These are phyloP conservation scores for Hephaestus fuliginosus DNA, from an alignment of 2,797 vertebrate genomes.

Conservation along the genomic window DNA sequence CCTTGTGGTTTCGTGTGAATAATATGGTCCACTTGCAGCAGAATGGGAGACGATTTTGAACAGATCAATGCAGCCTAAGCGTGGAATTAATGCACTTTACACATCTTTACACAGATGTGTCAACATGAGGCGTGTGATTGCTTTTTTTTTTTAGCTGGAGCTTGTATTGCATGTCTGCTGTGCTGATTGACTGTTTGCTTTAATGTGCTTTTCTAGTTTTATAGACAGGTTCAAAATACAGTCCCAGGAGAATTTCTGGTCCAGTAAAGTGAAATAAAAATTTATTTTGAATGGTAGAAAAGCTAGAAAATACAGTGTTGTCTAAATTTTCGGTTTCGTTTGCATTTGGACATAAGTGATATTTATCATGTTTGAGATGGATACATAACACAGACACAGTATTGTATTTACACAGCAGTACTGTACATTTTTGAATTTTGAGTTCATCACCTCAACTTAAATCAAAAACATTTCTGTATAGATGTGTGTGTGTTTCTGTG, in stretches of 20 bases:
- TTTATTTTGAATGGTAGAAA: conserved; percentile 26
- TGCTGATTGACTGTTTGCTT: conserved; percentile 32
- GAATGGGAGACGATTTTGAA: conserved; percentile 30
- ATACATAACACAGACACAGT: not conserved
- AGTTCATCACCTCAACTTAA: not conserved
- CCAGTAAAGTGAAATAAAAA: conserved; percentile 33
- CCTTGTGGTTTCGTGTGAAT: conserved; percentile 60
- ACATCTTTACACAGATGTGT: conserved; percentile 33
- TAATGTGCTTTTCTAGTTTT: conserved; percentile 17
- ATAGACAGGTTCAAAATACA: not conserved
- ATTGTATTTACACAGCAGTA: not conserved
- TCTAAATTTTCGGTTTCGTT: conserved; percentile 1
- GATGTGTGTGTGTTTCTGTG: not conserved
- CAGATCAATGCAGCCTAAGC: conserved; percentile 44
- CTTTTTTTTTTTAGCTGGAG: conserved; percentile 1
- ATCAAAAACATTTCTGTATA: not conserved
- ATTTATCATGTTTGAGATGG: conserved; percentile 11
- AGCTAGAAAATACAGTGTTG: conserved; percentile 15
- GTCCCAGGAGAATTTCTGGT: not conserved
- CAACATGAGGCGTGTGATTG: conserved; percentile 20
- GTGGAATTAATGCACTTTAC: conserved; percentile 25
- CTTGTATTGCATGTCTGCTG: conserved; percentile 3
- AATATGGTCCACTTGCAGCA: conserved; percentile 50
- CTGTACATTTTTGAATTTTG: not conserved
- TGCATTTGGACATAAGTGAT: not conserved